phyloP scores from a whole-genome alignment of 2,888 invertebrate species.

The Maniola hyperantus region DNA sequence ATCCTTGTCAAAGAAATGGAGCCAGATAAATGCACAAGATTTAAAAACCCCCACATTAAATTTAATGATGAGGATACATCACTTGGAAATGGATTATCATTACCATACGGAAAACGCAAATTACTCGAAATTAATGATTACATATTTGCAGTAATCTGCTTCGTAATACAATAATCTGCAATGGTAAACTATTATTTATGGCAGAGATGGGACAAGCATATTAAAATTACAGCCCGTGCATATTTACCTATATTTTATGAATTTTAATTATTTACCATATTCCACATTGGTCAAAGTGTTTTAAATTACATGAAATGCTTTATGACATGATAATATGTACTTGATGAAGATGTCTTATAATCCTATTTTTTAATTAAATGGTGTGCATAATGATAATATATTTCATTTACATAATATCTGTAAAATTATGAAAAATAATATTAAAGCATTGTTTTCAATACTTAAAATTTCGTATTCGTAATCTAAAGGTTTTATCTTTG shows the following conservation, averaged over 20 bases:
- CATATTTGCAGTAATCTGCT: constrained; percentile 30
- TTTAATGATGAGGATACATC: constrained; percentile 15
- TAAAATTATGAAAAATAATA: no score
- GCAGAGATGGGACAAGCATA: constrained; percentile 27
- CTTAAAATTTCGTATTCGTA: no score
- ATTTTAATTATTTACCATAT: constrained; percentile 36
- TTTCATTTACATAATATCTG: no score
- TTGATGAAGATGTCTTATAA: no score
- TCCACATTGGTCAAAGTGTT: constrained; percentile 10
- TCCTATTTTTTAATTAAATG: no score
- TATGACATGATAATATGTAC: no score
- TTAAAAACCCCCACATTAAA: neutral
- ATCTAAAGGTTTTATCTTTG: neutral
- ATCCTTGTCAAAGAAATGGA: neutral
- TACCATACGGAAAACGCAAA: constrained; percentile 10
- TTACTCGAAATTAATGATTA: constrained; percentile 6
- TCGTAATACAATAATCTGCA: constrained; percentile 32
- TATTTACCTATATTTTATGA: constrained; percentile 32
- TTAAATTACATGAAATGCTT: neutral
- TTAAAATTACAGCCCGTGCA: constrained; percentile 35
- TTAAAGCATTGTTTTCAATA: no score
- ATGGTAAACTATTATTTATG: constrained; percentile 35
- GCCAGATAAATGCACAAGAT: neutral
- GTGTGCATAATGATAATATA: no score
- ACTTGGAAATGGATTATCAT: constrained; percentile 8